Evolutionary conservation across 1,140 invertebrate genomes (phyloP).

Genomic region (Drosophila oshimai): DNA sequence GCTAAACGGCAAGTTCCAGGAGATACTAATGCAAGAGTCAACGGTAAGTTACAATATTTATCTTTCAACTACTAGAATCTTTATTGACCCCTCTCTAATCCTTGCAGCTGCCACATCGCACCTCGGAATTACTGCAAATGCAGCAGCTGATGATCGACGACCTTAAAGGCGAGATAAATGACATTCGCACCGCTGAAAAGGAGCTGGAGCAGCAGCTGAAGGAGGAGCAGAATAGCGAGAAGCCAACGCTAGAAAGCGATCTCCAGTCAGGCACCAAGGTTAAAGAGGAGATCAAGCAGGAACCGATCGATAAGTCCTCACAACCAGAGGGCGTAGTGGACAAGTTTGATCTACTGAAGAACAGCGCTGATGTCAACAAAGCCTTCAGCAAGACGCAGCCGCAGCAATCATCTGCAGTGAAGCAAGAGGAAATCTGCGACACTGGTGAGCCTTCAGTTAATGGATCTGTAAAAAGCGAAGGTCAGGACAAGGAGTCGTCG

Average conservation of each 20-base stretch:
- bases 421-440: slow-evolving; percentile 45
- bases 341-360: slow-evolving; percentile 71
- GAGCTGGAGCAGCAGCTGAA: slow-evolving; percentile 52
- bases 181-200: slow-evolving; percentile 61
- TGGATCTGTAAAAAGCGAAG: slow-evolving; percentile 36
- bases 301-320: slow-evolving; percentile 44
- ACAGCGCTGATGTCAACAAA: slow-evolving; percentile 67
- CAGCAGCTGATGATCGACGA: slow-evolving; percentile 76
- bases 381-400: slow-evolving; percentile 35
- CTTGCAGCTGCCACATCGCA: slow-evolving; percentile 71
- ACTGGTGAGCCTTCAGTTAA: slow-evolving; percentile 24
- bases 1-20: slow-evolving; percentile 91
- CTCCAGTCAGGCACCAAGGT: slow-evolving; percentile 31
- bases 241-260: not conserved
- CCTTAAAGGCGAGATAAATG: slow-evolving; percentile 65
- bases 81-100: not conserved
- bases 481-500: slow-evolving; percentile 14
- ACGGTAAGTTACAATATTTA: slow-evolving; percentile 85
- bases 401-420: slow-evolving; percentile 3
- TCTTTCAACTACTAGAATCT: fast-evolving
- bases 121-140: slow-evolving; percentile 70
- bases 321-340: slow-evolving; percentile 41
- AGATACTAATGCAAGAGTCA: slow-evolving; percentile 91
- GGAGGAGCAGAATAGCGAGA: slow-evolving; percentile 18
- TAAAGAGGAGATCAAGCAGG: slow-evolving; percentile 73